Base-by-base conservation (phyloP, 2,888 invertebrate species). In the Acholoe squamosa region DNA sequence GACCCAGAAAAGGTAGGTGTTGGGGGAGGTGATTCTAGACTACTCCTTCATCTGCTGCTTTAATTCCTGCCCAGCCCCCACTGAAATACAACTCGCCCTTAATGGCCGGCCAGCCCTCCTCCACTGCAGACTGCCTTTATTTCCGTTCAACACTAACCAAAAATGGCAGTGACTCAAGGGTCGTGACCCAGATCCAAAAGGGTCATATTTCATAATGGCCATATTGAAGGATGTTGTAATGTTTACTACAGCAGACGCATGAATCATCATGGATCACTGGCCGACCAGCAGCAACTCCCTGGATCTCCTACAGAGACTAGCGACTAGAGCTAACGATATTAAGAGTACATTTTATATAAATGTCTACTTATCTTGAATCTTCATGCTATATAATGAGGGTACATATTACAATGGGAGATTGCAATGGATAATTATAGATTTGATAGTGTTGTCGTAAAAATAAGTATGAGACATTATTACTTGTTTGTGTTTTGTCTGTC, bases 161-260 rank as follows among this genome's bases (percentile, higher is more conserved):
- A 86, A 86, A 86, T 86, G 86, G 54, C 86, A 19, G 54, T 86
- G 86, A 86, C 86, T 86, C 86, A 86, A 86, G 86, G 86, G 86
- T 86, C 86, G 54, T 54, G 86, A 86, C 86, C 86, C 52, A 86
- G 86, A 54, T 86, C 86, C 31, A 31, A 43, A 54, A 52, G 86
- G 86, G 86, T 86, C 86, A 86, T 86, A 86, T 86, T 86, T 86
- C 86, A 86, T 86, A 86, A 86, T 86, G 86, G 86, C 86, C 86
- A 86, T 86, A 86, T 86, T 86, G 86, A 86, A 28, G 54, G 56
- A 86, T 86, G 86, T 86, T 86, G 86, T 86, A 86, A 86, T 86
- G 86, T 86, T 86, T 86, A 43, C 43, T 43, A 56, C 54, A 54
- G 86, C 25, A 25, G 12, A 12, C 28, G 86, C 7, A 86, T 86